Conservation (phyloP, 1,140 invertebrate species). For the Cyphomyrmex costatus region DNA sequence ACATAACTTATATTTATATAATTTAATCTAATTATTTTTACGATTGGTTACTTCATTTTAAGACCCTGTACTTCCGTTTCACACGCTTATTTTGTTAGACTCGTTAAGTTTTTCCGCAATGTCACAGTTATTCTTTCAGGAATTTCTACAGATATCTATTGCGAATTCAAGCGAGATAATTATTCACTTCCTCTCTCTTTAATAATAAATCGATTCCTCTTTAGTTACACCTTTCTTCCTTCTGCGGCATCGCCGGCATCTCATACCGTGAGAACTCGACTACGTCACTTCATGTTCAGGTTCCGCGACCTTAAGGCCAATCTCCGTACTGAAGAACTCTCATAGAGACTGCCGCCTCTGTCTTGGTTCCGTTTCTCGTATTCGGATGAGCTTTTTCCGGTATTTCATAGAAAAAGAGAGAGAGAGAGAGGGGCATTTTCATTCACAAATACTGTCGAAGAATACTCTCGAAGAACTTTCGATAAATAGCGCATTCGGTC, state of each 20-base stretch:
- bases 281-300: slow-evolving; percentile 1
- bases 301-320: slow-evolving; percentile 35
- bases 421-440: slow-evolving; percentile 13
- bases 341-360: background rate
- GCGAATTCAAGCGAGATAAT: slow-evolving; percentile 26
- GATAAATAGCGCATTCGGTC: background rate
- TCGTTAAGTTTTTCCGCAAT: background rate
- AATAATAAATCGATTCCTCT: slow-evolving; percentile 42
- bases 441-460: background rate
- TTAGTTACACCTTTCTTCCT: slow-evolving; percentile 14
- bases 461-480: background rate
- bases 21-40: background rate
- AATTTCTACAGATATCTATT: background rate
- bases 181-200: slow-evolving; percentile 19
- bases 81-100: background rate
- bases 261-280: slow-evolving; percentile 53
- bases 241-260: background rate
- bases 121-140: background rate
- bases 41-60: background rate
- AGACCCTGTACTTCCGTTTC: background rate
- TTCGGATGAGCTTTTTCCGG: slow-evolving; percentile 14
- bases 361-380: slow-evolving; percentile 7
- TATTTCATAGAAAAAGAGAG: too few species aligned
- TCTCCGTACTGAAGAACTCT: background rate
- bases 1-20: background rate